These are phyloP conservation scores for Festucalex cinctus DNA, from an alignment of 2,113 vertebrate genomes.

Conservation along the genomic window DNA sequence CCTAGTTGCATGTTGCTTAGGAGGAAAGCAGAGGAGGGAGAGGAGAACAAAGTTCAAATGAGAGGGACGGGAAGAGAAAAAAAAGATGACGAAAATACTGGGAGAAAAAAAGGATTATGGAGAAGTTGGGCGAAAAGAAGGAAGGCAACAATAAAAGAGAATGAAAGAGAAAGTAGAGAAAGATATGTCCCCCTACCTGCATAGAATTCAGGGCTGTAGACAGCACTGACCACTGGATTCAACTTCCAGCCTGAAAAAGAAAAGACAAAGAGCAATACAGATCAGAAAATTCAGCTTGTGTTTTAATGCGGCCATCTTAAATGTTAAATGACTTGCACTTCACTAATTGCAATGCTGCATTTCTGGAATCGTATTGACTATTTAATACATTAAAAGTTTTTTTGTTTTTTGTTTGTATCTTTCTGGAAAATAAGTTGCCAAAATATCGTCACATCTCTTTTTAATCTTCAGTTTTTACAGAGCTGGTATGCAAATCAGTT, in stretches of 20 bases:
- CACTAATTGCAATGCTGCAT: no score
- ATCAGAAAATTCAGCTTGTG: not conserved
- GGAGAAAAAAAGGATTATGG: conserved; percentile 16
- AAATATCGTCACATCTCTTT: no score
- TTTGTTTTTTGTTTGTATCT: no score
- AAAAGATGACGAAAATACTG: no score
- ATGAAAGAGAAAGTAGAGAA: conserved; percentile 28
- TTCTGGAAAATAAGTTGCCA: no score
- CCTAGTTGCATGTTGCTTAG: conserved; percentile 17
- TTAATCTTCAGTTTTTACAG: no score
- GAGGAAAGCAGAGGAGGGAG: conserved; percentile 11
- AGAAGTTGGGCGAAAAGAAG: conserved; percentile 10
- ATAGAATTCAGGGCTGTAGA: conserved; percentile 99
- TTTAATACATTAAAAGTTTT: no score
- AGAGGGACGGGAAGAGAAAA: not conserved
- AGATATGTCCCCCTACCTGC: conserved; percentile 80
- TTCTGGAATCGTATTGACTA: no score
- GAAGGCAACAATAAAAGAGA: conserved; percentile 23
- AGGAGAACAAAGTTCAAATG: conserved; percentile 14
- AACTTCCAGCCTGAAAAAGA: conserved; percentile 90
- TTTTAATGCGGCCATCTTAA: not conserved
- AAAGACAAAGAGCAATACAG: conserved; percentile 4
- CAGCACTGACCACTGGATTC: conserved; percentile 96
- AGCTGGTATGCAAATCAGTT: no score
- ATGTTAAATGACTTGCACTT: no score